Conservation (phyloP, 35 echinoderm and acorn worm genomes). For the Ophioderma brevispina region DNA sequence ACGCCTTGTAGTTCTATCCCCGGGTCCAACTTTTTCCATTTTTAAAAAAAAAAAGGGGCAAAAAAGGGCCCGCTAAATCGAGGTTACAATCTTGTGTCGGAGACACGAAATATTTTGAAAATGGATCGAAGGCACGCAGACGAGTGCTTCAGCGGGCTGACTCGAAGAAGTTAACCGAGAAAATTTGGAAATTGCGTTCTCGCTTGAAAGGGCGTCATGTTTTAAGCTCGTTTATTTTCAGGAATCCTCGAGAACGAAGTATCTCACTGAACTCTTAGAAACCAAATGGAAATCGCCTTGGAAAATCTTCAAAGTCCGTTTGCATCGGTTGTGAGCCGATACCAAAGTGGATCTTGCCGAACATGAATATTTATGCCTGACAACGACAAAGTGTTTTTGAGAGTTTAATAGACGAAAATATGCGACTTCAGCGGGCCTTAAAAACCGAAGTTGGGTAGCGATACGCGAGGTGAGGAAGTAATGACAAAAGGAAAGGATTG, state of each 20-base stretch:
- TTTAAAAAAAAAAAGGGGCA: no score
- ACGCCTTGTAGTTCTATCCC: no score
- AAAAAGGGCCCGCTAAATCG: no score
- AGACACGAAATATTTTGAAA: no score
- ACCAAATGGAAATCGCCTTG: neutral
- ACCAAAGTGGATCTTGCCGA: slow-evolving; percentile 8
- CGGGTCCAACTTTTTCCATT: no score
- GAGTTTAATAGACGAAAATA: slow-evolving; percentile 20
- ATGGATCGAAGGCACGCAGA: no score
- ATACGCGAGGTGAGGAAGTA: neutral
- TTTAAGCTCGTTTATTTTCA: neutral
- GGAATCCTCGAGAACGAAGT: neutral
- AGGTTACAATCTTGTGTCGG: no score
- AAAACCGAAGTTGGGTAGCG: neutral
- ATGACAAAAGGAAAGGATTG: neutral
- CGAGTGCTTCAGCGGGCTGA: no score
- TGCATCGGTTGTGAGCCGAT: neutral
- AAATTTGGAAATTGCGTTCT: neutral
- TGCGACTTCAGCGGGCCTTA: neutral
- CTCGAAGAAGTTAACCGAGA: no score
- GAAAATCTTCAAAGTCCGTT: slow-evolving; percentile 12
- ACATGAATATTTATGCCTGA: slow-evolving; percentile 25
- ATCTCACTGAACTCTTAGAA: neutral
- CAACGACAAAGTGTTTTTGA: neutral
- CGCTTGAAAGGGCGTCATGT: neutral